These are phyloP conservation scores for Petrophora chlorosata DNA, from an alignment of 2,888 invertebrate species.

Conservation along the genomic window DNA sequence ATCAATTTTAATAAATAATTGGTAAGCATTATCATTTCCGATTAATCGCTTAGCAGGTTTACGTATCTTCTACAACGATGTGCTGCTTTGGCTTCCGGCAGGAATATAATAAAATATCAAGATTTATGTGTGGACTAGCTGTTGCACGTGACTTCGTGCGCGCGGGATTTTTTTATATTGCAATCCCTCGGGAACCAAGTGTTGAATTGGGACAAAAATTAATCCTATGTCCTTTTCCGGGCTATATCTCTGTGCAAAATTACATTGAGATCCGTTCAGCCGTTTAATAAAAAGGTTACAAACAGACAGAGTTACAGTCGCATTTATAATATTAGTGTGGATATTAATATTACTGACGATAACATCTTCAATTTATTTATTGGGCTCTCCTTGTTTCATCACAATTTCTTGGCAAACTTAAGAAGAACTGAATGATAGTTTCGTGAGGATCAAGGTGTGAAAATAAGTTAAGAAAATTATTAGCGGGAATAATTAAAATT, in stretches of 20 bases:
- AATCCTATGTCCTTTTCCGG: too few species aligned
- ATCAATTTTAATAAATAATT: too few species aligned
- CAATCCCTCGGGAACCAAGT: too few species aligned
- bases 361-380: conserved; percentile 46
- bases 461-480: conserved; percentile 40
- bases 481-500: conserved; percentile 61
- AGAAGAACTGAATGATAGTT: conserved; percentile 20
- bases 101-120: conserved; percentile 30
- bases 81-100: conserved; percentile 14
- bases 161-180: too few species aligned
- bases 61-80: conserved; percentile 1
- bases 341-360: conserved; percentile 37
- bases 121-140: too few species aligned
- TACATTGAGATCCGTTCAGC: too few species aligned
- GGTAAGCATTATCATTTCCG: conserved; percentile 20
- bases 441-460: conserved; percentile 4
- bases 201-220: too few species aligned
- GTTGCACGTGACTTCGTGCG: too few species aligned
- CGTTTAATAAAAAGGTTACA: too few species aligned
- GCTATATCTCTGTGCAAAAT: too few species aligned
- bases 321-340: too few species aligned
- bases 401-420: conserved; percentile 23
- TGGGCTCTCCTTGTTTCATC: conserved; percentile 39
- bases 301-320: too few species aligned
- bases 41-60: conserved; percentile 7